Base-by-base conservation (phyloP, 2,888 invertebrate species). In the Anaspis maculata region DNA sequence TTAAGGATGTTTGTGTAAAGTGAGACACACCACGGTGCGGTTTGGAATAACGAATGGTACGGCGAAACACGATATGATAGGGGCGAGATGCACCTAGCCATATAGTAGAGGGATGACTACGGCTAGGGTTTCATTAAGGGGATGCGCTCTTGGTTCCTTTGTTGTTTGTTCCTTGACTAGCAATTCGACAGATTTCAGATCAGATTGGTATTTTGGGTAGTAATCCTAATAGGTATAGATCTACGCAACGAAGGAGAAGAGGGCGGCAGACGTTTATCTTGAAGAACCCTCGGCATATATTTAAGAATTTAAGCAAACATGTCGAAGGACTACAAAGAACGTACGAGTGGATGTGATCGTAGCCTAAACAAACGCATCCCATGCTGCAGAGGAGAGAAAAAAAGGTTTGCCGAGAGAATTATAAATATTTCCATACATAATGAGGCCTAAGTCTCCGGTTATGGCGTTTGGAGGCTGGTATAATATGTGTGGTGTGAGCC, bases 1-100 rank as follows among this genome's bases (percentile, higher is more conserved):
- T 51, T 50, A 53, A 56, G 52, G 54, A 56, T 56, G 56, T 56
- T 56, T 56, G 53, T 53, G 54, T 53, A 53, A 53, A 54, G 45
- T 44, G 49, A 51, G 49, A 49, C 45, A 48, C 45, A 46, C 42
- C 42, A 42, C 25, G 32, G 34, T 28, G 33, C 30, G 33, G 34
- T 39, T 35, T 32, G 28, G n/a, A 27, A 31, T 38, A 39, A 39
- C 39, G 39, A 35, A 29, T 39, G 35, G 28, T 34, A 14, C n/a
- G n/a, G n/a, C 26, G 39, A 39, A 39, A 39, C 35, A 27, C 21
- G 39, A 39, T 39, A 39, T 39, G 25, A 19, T 6, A 19, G 9
- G 19, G 19, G 19, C 5, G 19, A 19, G 5, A 19, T 9, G 9
- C 19, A 6, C 9, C 19, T 9, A 19, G 5, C 19, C 19, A 19